phyloP scores from a whole-genome alignment of 1,140 invertebrate species.

The Gonioctena quinquepunctata region DNA sequence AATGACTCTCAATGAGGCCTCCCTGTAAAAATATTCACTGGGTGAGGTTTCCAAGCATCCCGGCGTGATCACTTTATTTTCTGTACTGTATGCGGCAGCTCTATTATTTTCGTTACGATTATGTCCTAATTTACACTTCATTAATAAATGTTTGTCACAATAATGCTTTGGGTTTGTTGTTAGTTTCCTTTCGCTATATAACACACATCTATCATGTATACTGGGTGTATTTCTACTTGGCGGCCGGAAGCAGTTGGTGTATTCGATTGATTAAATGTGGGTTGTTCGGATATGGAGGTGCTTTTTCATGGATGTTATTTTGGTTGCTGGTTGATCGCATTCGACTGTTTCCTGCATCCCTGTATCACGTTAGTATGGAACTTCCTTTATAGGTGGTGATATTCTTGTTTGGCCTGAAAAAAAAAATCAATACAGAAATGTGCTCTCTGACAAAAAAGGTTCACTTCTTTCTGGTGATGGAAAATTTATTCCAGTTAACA shows the following conservation, averaged over 20 bases:
- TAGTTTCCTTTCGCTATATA: conserved; percentile 46
- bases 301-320: neutral
- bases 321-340: neutral
- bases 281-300: neutral
- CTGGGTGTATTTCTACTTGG: neutral
- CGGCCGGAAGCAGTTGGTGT: neutral
- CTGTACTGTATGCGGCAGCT: conserved; percentile 53
- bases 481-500: too few relatives aligned
- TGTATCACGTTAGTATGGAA: neutral
- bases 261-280: neutral
- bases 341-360: neutral
- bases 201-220: conserved; percentile 35
- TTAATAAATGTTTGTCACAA: conserved; percentile 58
- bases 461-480: too few relatives aligned
- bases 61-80: conserved; percentile 39
- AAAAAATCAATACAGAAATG: too few relatives aligned
- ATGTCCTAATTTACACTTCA: conserved; percentile 55
- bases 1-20: too few relatives aligned
- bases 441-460: too few relatives aligned
- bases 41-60: neutral
- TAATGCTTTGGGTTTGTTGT: conserved; percentile 58
- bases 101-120: conserved; percentile 48
- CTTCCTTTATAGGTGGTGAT: too few relatives aligned
- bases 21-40: too few relatives aligned
- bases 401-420: too few relatives aligned